Conservation (phyloP, 2,113 vertebrate species). For the Cyanoramphus novaezelandiae region DNA sequence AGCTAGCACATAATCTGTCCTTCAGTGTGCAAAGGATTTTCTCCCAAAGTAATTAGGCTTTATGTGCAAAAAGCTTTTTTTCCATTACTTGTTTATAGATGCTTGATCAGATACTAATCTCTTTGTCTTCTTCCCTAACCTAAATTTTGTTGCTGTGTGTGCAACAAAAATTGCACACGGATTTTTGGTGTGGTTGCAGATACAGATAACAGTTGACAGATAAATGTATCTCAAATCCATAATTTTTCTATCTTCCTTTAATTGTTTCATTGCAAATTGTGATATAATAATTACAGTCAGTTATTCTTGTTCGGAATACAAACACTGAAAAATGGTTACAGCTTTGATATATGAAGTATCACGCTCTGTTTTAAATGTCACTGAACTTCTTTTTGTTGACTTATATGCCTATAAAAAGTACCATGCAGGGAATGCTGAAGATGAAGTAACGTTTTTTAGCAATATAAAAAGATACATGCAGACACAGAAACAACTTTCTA, state of each 20-base stretch:
- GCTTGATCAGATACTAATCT: slow-evolving; percentile 23
- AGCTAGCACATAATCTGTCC: slow-evolving; percentile 33
- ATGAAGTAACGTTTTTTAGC: not conserved
- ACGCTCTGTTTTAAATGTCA: not conserved
- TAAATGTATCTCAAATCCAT: not conserved
- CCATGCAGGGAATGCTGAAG: not conserved
- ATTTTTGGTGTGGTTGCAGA: not conserved
- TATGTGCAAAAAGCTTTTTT: slow-evolving; percentile 31
- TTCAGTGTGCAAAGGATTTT: slow-evolving; percentile 48
- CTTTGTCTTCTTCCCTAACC: slow-evolving; percentile 23
- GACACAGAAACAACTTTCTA: not conserved
- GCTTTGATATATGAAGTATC: not conserved
- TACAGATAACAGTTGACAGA: not conserved
- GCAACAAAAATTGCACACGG: too few relatives aligned
- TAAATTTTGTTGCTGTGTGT: not conserved
- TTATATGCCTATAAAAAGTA: not conserved
- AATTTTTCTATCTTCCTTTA: not conserved
- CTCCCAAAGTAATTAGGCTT: slow-evolving; percentile 45
- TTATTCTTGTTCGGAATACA: not conserved
- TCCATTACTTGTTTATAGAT: slow-evolving; percentile 3
- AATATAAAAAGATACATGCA: not conserved
- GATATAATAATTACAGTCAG: not conserved
- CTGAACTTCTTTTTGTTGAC: not conserved
- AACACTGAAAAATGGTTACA: not conserved
- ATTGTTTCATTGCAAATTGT: not conserved